phyloP scores from a whole-genome alignment of 2,797 vertebrate genomes.

The Parauchenoglanis ngamensis region DNA sequence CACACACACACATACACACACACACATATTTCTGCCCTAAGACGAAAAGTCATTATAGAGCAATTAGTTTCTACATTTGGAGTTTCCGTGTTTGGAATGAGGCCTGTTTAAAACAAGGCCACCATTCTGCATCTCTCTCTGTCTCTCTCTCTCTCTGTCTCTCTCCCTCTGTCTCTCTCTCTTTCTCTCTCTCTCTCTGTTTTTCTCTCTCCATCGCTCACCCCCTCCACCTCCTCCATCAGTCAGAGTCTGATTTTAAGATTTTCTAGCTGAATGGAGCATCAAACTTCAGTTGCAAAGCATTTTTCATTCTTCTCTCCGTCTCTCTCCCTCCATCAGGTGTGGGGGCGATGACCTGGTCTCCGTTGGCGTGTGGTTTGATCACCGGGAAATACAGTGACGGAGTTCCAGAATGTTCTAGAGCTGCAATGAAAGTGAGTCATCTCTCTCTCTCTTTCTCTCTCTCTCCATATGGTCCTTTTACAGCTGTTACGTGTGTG shows the following conservation, averaged over 20 bases:
- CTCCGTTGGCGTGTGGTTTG: constrained; percentile 86
- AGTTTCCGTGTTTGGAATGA: constrained; percentile 27
- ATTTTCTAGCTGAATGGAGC: not conserved
- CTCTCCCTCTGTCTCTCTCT: not conserved
- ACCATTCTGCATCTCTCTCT: not conserved
- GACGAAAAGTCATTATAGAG: constrained; percentile 12
- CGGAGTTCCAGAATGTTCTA: constrained; percentile 81
- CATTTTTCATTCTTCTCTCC: not conserved
- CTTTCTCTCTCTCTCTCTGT: not conserved
- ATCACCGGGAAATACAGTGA: constrained; percentile 90
- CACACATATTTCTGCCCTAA: not conserved
- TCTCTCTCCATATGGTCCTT: constrained; percentile 17
- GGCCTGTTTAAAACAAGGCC: constrained; percentile 22
- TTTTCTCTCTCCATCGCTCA: not conserved
- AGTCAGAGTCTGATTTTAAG: not conserved
- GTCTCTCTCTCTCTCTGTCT: not conserved
- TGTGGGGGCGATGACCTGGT: constrained; percentile 87
- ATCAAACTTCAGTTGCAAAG: not conserved
- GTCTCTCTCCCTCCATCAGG: constrained; percentile 62
- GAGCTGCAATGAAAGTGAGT: constrained; percentile 84
- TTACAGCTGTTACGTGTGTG: constrained; percentile 17
- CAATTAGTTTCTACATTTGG: constrained; percentile 36
- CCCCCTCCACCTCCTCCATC: not conserved
- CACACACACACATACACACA: not conserved
- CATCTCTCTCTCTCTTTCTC: constrained; percentile 10